These are phyloP conservation scores for Lomographa bimaculata DNA, from an alignment of 2,888 invertebrate species.

Conservation along the genomic window DNA sequence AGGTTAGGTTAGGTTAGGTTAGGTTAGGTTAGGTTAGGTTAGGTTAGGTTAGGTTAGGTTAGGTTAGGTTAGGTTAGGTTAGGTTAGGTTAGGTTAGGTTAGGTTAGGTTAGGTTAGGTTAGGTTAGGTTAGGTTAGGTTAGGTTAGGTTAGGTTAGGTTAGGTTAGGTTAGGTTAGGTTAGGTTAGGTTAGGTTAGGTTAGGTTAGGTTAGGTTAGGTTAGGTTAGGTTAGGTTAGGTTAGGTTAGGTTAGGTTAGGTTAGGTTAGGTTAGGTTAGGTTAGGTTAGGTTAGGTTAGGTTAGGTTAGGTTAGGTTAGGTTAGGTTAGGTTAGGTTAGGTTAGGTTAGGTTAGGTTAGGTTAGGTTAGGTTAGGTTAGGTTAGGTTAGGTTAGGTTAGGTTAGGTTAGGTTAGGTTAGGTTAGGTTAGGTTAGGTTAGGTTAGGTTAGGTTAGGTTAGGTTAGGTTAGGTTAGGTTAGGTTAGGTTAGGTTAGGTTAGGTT, in stretches of 20 bases:
- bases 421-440: constrained; percentile 10
- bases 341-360: constrained; percentile 24
- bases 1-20: constrained; percentile 25
- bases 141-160: constrained; percentile 25
- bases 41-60: constrained; percentile 17
- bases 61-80: constrained; percentile 26
- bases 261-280: constrained; percentile 17
- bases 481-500: constrained; percentile 26
- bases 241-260: constrained; percentile 23
- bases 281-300: constrained; percentile 25
- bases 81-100: constrained; percentile 23
- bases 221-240: constrained; percentile 17
- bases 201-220: constrained; percentile 17
- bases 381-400: constrained; percentile 17
- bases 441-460: constrained; percentile 11
- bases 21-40: constrained; percentile 16
- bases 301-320: constrained; percentile 29
- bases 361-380: constrained; percentile 23
- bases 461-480: constrained; percentile 21
- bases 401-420: constrained; percentile 6
- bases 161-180: constrained; percentile 23
- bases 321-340: constrained; percentile 22
- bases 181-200: constrained; percentile 15
- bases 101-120: constrained; percentile 23
- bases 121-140: constrained; percentile 22